Conservation (phyloP, 2,113 vertebrate genomes). For the Pleuronectes platessa region DNA sequence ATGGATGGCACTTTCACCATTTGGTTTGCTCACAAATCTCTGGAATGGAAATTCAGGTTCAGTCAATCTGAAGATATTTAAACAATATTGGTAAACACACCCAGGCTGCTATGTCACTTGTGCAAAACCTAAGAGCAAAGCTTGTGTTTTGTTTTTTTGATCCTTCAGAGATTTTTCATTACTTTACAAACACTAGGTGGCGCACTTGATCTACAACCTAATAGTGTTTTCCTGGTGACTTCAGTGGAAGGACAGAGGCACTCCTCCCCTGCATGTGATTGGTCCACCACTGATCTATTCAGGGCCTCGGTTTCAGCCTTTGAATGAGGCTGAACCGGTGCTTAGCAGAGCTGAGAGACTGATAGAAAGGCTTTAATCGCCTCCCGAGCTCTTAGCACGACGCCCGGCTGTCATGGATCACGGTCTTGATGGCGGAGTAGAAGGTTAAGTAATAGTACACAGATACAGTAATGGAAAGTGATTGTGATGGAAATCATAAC, state of each 20-base stretch:
- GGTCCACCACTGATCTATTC: slow-evolving; percentile 54
- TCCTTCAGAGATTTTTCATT: neutral
- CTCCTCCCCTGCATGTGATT: slow-evolving; percentile 62
- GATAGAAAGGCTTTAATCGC: slow-evolving; percentile 50
- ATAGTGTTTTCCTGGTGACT: neutral
- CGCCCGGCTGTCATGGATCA: slow-evolving; percentile 53
- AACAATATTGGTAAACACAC: neutral
- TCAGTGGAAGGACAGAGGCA: slow-evolving; percentile 31
- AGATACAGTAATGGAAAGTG: neutral
- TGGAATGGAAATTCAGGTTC: too few relatives aligned
- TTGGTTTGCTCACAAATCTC: too few relatives aligned
- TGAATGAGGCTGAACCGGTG: slow-evolving; percentile 44
- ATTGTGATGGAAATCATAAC: too few relatives aligned
- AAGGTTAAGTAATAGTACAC: slow-evolving; percentile 23
- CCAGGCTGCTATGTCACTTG: neutral
- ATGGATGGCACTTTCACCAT: too few relatives aligned
- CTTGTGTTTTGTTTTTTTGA: neutral
- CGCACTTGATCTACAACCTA: slow-evolving; percentile 9
- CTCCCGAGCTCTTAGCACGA: slow-evolving; percentile 33
- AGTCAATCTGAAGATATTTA: too few relatives aligned
- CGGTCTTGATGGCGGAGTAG: neutral
- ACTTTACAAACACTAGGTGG: slow-evolving; percentile 59
- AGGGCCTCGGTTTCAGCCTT: slow-evolving; percentile 39
- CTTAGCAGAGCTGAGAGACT: slow-evolving; percentile 30
- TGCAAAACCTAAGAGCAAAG: neutral